These are phyloP conservation scores for Cerceris rybyensis DNA, from an alignment of 2,888 invertebrate species.

Conservation along the genomic window DNA sequence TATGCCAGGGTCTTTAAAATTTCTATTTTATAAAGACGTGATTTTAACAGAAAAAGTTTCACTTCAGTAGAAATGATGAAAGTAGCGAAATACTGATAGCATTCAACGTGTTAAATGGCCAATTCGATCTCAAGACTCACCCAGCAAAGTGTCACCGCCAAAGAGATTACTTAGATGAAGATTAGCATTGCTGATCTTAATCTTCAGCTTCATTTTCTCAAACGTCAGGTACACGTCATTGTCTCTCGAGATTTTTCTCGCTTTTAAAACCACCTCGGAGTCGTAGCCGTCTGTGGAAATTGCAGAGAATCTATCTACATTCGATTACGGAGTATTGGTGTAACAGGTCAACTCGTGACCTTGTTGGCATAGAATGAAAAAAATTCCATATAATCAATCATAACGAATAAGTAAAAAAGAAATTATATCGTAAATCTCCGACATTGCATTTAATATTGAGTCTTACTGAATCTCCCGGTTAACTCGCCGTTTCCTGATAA, in stretches of 20 bases:
- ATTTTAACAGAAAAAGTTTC: too few relatives aligned
- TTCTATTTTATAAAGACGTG: too few relatives aligned
- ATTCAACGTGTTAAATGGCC: background rate
- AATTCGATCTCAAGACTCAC: slow-evolving; percentile 73
- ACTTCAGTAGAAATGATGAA: too few relatives aligned
- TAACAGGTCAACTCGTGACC: too few relatives aligned
- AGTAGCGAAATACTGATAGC: too few relatives aligned
- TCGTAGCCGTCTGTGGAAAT: slow-evolving; percentile 85
- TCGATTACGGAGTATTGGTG: too few relatives aligned
- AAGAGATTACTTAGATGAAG: slow-evolving; percentile 87
- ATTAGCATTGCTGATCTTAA: slow-evolving; percentile 85
- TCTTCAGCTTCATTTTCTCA: slow-evolving; percentile 85
- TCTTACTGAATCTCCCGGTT: slow-evolving; percentile 87
- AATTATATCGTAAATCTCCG: too few relatives aligned
- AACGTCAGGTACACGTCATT: slow-evolving; percentile 85
- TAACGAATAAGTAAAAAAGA: too few relatives aligned
- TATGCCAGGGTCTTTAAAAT: too few relatives aligned
- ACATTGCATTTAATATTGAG: background rate
- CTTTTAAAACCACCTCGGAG: slow-evolving; percentile 86
- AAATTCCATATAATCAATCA: too few relatives aligned
- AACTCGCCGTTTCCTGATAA: slow-evolving; percentile 87
- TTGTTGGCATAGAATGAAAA: too few relatives aligned
- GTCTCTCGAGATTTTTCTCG: slow-evolving; percentile 83
- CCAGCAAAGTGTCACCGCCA: slow-evolving; percentile 86
- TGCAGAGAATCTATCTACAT: background rate